Evolutionary conservation across 2,797 vertebrate genomes (phyloP).

Genomic region (Danio albolineatus): DNA sequence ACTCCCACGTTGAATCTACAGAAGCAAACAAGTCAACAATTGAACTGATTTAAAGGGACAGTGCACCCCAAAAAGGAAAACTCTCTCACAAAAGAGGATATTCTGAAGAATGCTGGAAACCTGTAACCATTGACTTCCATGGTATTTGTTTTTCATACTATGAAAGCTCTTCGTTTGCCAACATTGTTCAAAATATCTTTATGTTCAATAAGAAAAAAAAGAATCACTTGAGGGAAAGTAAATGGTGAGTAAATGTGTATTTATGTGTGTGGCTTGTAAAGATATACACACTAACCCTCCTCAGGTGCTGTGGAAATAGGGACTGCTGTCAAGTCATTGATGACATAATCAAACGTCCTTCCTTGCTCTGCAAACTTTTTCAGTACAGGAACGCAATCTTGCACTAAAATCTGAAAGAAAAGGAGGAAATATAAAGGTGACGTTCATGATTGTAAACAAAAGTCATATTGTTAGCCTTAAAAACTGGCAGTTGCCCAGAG

Average conservation of each 20-base stretch:
- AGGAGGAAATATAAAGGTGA: not conserved
- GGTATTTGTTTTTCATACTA: no score
- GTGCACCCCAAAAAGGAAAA: no score
- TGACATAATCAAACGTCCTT: conserved; percentile 95
- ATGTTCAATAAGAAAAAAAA: no score
- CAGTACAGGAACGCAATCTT: conserved; percentile 96
- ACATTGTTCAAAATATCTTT: no score
- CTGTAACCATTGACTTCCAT: no score
- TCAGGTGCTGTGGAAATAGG: conserved; percentile 97
- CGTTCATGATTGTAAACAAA: not conserved
- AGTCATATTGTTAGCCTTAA: not conserved
- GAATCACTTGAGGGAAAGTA: not conserved
- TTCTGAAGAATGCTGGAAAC: no score
- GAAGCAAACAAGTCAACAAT: not conserved
- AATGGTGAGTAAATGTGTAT: no score
- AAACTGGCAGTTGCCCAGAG: not conserved
- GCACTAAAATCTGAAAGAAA: conserved; percentile 87
- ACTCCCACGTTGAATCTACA: conserved; percentile 97
- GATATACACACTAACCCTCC: conserved; percentile 83
- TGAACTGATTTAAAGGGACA: not conserved
- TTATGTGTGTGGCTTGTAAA: no score
- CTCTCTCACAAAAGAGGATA: no score
- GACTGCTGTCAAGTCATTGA: conserved; percentile 97
- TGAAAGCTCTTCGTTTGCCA: no score
- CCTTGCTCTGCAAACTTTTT: conserved; percentile 96